Conservation (phyloP, 2,888 invertebrate genomes). For the Homarus gammarus region DNA sequence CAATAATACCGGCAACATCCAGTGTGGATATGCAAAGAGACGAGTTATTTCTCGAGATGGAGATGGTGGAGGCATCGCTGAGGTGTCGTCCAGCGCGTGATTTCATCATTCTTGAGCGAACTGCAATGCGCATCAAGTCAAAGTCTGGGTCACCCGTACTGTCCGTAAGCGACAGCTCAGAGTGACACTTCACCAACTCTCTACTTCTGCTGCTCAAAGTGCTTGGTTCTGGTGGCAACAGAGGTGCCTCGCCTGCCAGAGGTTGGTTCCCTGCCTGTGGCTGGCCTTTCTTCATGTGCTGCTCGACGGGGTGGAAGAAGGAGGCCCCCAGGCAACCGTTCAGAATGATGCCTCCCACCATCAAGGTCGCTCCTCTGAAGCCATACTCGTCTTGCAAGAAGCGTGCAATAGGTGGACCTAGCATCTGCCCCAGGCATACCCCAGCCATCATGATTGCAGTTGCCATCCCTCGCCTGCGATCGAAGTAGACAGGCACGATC, state of each 20-base stretch:
- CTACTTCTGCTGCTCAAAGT: background rate
- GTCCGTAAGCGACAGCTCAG: background rate
- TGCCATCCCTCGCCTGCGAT: conserved; percentile 63
- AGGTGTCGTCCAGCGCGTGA: background rate
- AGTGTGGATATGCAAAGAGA: conserved; percentile 3
- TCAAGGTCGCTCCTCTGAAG: conserved; percentile 64
- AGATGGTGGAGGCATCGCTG: background rate
- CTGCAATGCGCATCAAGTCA: background rate
- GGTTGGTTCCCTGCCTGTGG: background rate
- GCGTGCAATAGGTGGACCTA: conserved; percentile 44
- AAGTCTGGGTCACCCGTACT: background rate
- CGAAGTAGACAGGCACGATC: conserved; percentile 65
- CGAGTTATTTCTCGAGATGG: conserved; percentile 8
- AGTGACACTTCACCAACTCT: background rate
- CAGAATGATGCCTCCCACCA: conserved; percentile 52
- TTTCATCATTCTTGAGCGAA: background rate
- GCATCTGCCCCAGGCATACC: conserved; percentile 51
- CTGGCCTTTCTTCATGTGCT: conserved; percentile 51
- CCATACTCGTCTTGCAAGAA: conserved; percentile 55
- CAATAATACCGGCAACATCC: conserved; percentile 10
- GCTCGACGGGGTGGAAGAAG: conserved; percentile 65
- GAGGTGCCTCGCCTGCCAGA: background rate
- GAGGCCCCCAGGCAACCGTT: conserved; percentile 49
- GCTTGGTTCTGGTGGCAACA: too few species aligned
- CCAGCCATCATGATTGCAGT: conserved; percentile 54